phyloP scores from a whole-genome alignment of 2,113 vertebrate species.

The Mus spicilegus region DNA sequence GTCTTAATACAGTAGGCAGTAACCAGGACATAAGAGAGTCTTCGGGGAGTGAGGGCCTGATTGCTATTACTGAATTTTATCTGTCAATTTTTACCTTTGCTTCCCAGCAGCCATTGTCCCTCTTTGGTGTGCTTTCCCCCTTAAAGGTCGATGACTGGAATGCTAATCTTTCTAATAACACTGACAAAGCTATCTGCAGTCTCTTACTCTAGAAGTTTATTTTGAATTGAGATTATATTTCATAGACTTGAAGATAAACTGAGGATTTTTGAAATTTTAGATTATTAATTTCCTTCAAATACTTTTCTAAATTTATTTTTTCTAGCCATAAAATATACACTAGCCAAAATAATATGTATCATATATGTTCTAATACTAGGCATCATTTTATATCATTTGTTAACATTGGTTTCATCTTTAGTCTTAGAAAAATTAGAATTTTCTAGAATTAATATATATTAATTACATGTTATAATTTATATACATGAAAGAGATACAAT shows the following conservation, averaged over 20 bases:
- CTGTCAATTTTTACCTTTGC: slow-evolving; percentile 83
- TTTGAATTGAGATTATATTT: slow-evolving; percentile 62
- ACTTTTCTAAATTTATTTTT: slow-evolving; percentile 63
- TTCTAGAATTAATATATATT: neutral
- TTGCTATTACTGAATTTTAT: slow-evolving; percentile 77
- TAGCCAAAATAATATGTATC: neutral
- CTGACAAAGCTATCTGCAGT: slow-evolving; percentile 21
- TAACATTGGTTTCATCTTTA: slow-evolving; percentile 12
- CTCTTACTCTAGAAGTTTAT: slow-evolving; percentile 74
- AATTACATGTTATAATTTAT: neutral
- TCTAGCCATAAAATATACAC: slow-evolving; percentile 45
- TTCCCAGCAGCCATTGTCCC: slow-evolving; percentile 79
- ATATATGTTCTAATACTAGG: neutral
- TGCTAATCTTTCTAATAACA: slow-evolving; percentile 75
- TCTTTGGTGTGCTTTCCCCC: slow-evolving; percentile 63
- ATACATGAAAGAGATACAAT: neutral
- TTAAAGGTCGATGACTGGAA: slow-evolving; percentile 75
- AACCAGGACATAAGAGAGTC: slow-evolving; percentile 81
- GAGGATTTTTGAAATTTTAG: slow-evolving; percentile 47
- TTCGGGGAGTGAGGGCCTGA: slow-evolving; percentile 82
- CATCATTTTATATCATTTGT: neutral
- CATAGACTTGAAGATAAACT: neutral
- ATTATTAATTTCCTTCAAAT: slow-evolving; percentile 35
- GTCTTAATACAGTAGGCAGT: slow-evolving; percentile 92
- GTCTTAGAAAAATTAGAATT: slow-evolving; percentile 60